These are phyloP conservation scores for Crocallis elinguaria DNA, from an alignment of 2,888 invertebrate genomes.

Conservation along the genomic window DNA sequence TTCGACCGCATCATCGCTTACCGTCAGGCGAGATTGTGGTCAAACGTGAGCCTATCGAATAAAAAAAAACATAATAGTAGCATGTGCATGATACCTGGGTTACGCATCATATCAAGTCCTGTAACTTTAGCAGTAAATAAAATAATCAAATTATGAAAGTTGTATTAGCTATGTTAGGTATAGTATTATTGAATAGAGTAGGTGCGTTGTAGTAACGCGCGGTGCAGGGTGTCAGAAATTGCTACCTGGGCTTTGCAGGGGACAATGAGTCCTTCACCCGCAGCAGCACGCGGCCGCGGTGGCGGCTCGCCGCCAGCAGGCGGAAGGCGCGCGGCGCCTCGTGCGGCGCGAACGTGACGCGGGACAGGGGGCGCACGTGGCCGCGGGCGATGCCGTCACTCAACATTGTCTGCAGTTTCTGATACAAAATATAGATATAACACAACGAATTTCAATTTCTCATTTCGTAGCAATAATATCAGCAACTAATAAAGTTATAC, in stretches of 20 bases:
- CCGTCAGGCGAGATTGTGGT: no score
- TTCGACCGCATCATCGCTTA: no score
- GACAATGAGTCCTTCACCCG: conserved; percentile 34
- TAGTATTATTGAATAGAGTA: no score
- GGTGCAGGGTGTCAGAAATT: no score
- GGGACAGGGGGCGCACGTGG: conserved; percentile 61
- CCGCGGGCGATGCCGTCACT: conserved; percentile 61
- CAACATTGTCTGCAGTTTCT: conserved; percentile 55
- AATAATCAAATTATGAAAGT: no score
- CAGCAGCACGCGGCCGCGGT: conserved; percentile 63
- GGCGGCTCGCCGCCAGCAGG: conserved; percentile 55
- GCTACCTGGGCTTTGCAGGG: conserved; percentile 43
- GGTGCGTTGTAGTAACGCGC: no score
- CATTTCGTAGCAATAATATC: background rate
- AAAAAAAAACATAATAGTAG: no score
- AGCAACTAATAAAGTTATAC: conserved; percentile 1
- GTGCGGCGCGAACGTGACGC: conserved; percentile 51
- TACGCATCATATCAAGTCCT: no score
- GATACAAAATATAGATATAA: conserved; percentile 4
- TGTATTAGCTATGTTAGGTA: no score
- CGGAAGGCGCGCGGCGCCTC: conserved; percentile 55
- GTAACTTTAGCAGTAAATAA: no score
- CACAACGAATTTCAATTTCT: background rate
- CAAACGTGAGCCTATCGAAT: no score
- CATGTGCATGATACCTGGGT: no score